Percentiles rank a stretch among this genome's conserved stretches.
Conservation (phyloP, 2,888 invertebrate species). For the Mythimna pallens region DNA sequence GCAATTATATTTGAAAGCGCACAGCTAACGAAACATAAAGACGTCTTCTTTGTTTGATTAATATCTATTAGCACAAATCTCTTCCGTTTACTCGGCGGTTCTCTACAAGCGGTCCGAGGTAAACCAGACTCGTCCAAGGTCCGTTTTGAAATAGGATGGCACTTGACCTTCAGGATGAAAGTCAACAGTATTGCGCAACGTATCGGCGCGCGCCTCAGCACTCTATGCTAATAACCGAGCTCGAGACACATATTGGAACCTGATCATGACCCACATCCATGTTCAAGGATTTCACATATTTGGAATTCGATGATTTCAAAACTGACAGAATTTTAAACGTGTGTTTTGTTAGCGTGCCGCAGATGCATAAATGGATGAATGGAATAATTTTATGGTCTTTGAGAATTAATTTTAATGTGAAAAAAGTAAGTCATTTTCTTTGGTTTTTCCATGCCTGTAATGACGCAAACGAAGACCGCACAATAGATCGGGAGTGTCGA, state of each 20-base stretch:
- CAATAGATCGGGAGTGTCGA: conserved; percentile 66
- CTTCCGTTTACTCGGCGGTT: conserved; percentile 85
- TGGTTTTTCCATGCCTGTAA: conserved; percentile 66
- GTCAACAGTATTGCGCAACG: conserved; percentile 89
- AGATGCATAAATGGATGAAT: conserved; percentile 73
- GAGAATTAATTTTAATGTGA: conserved; percentile 40
- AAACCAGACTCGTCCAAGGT: conserved; percentile 88
- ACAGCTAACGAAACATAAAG: conserved; percentile 69
- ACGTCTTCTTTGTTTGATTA: conserved; percentile 79
- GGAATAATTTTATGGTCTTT: conserved; percentile 65
- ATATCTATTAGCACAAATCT: conserved; percentile 83
- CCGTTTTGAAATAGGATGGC: conserved; percentile 90
- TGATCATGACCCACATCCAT: conserved; percentile 89
- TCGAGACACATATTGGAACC: conserved; percentile 87
- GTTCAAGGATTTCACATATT: conserved; percentile 90
- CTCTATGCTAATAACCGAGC: conserved; percentile 88
- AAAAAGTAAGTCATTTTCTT: conserved; percentile 66
- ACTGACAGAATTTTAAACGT: conserved; percentile 82
- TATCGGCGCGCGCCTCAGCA: conserved; percentile 82
- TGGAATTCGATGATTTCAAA: conserved; percentile 89
- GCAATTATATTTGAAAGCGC: conserved; percentile 69
- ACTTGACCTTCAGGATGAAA: conserved; percentile 91
- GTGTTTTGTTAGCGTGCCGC: conserved; percentile 80
- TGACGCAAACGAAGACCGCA: conserved; percentile 64
- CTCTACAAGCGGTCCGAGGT: conserved; percentile 83